These are phyloP conservation scores for Palythoa grandis DNA, from an alignment of 92 coral and sea anemone genomes.

Conservation along the genomic window DNA sequence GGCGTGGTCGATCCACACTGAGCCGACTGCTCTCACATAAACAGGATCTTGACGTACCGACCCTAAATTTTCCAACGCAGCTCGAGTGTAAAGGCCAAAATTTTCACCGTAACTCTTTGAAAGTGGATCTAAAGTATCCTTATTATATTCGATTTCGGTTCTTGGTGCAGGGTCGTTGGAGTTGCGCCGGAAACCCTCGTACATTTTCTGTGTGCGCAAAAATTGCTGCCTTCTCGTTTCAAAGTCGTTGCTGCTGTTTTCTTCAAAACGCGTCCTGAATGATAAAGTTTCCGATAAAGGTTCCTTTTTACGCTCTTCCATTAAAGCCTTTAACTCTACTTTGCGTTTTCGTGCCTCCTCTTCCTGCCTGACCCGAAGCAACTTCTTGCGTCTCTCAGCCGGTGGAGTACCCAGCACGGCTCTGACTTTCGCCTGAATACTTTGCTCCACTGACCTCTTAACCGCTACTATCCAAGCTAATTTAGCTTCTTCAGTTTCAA, in stretches of 20 bases:
- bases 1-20: slow-evolving; percentile 67
- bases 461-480: slow-evolving; percentile 81
- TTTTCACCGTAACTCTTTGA: slow-evolving; percentile 64
- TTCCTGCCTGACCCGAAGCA: slow-evolving; percentile 59
- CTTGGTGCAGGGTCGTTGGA: not conserved
- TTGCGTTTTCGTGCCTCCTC: slow-evolving; percentile 65
- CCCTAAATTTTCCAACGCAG: slow-evolving; percentile 69
- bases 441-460: slow-evolving; percentile 85
- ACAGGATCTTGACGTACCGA: not conserved
- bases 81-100: slow-evolving; percentile 73
- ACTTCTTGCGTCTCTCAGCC: slow-evolving; percentile 70
- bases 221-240: slow-evolving; percentile 69
- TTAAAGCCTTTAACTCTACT: slow-evolving; percentile 27
- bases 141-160: not conserved
- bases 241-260: slow-evolving; percentile 64
- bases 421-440: slow-evolving; percentile 85
- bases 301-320: slow-evolving; percentile 36
- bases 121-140: slow-evolving; percentile 59
- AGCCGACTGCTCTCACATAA: slow-evolving; percentile 66
- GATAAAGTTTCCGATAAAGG: slow-evolving; percentile 24
- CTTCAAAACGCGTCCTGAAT: slow-evolving; percentile 50
- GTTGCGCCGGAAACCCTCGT: not conserved
- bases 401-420: slow-evolving; percentile 93
- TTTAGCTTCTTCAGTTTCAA: slow-evolving; percentile 76
- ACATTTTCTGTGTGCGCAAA: slow-evolving; percentile 59